Base-by-base conservation (phyloP, 2,113 vertebrate genomes). In the Platysteira castanea region DNA sequence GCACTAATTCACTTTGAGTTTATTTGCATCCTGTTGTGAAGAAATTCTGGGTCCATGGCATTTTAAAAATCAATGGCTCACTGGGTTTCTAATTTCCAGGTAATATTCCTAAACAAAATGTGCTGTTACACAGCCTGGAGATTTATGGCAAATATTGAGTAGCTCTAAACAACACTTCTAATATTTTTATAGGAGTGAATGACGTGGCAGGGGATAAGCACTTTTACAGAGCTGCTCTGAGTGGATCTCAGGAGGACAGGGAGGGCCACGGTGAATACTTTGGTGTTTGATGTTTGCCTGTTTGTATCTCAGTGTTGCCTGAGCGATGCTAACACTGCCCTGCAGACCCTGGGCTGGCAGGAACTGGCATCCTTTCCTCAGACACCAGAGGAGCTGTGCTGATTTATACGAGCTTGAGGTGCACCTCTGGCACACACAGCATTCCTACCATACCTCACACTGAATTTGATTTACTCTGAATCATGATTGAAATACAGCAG, bases 61-160 rank as follows among this genome's bases (percentile, higher is more conserved):
- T 91, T 86, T 89, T 47, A 70, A 76, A 96, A 94, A 95, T 90
- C 89, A 81, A 57, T 84, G 89, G 44, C 74, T 95, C 65, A 37
- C 77, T 49, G 53, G 13, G 60, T 96, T 95, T 89, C 77, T 95
- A 88, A 95, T 96, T 95, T 84, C 68, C 79, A 92, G 85, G 87
- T 92, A 65, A 60, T 92, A 93, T 47, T 74, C 82, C 71, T 71
- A 81, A 96, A 83, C 33, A 92, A 80, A 96, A 81, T 44, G 44
- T 88, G 15, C 75, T 16, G 6, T 57, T 78, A 71, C 49, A 18
- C 7, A 46, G 81, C n/a, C 31, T 26, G 1, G 35, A 80, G 82
- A 84, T 77, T 90, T 86, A 86, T 77, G 42, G 54, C 50, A 63
- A 86, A 63, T 44, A 68, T 31, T 18, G 73, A 79, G 41, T 24